A percentile compares a stretch with the other conserved stretches of the same genome.
phyloP scores from a whole-genome alignment of 2,113 vertebrate species.

The Motacilla alba region DNA sequence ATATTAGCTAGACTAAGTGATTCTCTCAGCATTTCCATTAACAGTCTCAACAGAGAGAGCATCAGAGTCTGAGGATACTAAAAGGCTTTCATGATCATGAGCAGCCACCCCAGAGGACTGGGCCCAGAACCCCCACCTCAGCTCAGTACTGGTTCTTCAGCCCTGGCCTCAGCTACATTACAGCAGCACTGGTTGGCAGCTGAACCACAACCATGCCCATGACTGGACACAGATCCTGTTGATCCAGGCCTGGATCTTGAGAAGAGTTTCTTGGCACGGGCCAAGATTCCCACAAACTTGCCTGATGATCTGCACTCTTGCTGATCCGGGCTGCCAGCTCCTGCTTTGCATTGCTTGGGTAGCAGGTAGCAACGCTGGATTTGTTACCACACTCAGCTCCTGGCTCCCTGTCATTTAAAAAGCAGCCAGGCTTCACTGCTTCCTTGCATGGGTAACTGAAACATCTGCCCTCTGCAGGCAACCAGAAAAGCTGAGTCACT shows the following conservation, averaged over 20 bases:
- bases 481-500: not conserved
- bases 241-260: not conserved
- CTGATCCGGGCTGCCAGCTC: not conserved
- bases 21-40: not conserved
- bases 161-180: not conserved
- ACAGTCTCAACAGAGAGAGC: not conserved
- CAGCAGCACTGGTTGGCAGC: accelerated
- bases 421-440: not conserved
- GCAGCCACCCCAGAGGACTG: not conserved
- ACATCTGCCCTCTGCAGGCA: not conserved
- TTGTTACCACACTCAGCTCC: not conserved
- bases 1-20: not conserved
- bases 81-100: not conserved
- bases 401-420: not conserved
- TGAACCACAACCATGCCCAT: not conserved
- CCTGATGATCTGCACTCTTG: not conserved
- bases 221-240: not conserved
- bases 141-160: not conserved
- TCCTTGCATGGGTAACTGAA: not conserved
- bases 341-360: not conserved
- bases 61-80: not conserved
- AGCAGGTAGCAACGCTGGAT: accelerated
- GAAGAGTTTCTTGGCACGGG: not conserved
- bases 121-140: not conserved
- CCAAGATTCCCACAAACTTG: not conserved